phyloP scores from a whole-genome alignment of 2,888 invertebrate genomes.

The Chrysomela aeneicollis region DNA sequence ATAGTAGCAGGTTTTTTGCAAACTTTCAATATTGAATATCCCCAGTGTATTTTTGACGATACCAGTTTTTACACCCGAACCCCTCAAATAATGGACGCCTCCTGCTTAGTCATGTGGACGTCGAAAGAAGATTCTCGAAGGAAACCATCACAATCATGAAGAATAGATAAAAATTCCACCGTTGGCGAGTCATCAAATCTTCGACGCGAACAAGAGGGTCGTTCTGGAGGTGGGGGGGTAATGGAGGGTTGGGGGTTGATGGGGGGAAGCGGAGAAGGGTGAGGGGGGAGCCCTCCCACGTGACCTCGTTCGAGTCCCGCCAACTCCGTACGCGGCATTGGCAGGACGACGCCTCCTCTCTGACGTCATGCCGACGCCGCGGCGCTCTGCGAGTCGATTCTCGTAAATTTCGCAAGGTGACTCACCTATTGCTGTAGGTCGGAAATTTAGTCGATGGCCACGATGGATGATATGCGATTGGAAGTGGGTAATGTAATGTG shows the following conservation, averaged over 20 bases:
- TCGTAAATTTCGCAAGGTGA: conserved; percentile 21
- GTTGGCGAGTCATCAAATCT: not conserved
- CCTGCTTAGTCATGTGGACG: no score
- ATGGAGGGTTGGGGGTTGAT: not conserved
- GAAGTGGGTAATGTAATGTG: no score
- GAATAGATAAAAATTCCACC: no score
- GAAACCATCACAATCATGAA: no score
- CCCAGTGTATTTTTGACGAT: no score
- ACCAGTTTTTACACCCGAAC: no score
- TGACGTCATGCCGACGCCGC: conserved; percentile 26
- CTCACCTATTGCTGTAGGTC: not conserved
- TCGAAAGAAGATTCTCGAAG: no score
- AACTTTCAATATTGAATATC: no score
- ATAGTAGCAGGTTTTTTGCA: no score
- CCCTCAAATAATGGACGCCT: no score
- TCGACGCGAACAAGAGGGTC: not conserved
- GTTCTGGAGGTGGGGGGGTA: no score
- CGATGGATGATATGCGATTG: no score
- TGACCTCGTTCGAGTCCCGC: conserved; percentile 32
- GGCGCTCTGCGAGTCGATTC: conserved; percentile 19
- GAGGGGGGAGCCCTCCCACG: conserved; percentile 21
- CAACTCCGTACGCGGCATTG: conserved; percentile 2
- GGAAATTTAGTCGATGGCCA: not conserved
- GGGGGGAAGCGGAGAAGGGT: not conserved
- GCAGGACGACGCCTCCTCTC: not conserved